phyloP scores from a whole-genome alignment of 2,888 invertebrate genomes.

The Drosophila affinis region DNA sequence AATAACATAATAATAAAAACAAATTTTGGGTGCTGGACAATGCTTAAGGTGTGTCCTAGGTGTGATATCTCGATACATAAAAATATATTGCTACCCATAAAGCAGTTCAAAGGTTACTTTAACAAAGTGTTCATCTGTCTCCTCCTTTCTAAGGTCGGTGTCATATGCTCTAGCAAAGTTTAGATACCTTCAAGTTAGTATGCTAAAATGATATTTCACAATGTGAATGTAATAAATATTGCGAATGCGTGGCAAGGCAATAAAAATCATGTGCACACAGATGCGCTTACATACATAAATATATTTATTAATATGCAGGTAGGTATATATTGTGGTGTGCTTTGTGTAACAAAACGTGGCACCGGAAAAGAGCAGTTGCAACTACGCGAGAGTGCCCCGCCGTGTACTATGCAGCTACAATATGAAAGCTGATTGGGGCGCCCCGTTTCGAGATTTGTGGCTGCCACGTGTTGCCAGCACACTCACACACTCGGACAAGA shows the following conservation, averaged over 20 bases:
- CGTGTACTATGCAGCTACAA: slow-evolving; percentile 48
- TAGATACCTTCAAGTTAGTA: slow-evolving; percentile 14
- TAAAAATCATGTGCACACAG: slow-evolving; percentile 26
- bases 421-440: slow-evolving; percentile 41
- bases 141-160: background rate
- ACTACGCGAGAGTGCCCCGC: slow-evolving; percentile 14
- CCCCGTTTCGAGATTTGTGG: slow-evolving; percentile 46
- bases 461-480: slow-evolving; percentile 71
- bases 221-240: slow-evolving; percentile 57
- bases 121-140: background rate
- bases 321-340: slow-evolving; percentile 19
- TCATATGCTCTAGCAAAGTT: background rate
- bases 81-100: too few species aligned
- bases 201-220: slow-evolving; percentile 43
- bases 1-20: too few species aligned
- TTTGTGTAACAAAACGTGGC: slow-evolving; percentile 50
- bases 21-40: too few species aligned
- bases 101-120: too few species aligned
- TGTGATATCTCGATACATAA: too few species aligned
- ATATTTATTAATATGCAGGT: background rate
- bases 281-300: slow-evolving; percentile 11
- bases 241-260: slow-evolving; percentile 46
- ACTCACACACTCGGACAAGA: slow-evolving; percentile 5
- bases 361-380: slow-evolving; percentile 43
- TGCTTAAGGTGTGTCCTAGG: too few species aligned